Percentiles rank a stretch among this genome's conserved stretches.
phyloP scores from a whole-genome alignment of 2,888 invertebrate genomes.

The Lymantria dispar region DNA sequence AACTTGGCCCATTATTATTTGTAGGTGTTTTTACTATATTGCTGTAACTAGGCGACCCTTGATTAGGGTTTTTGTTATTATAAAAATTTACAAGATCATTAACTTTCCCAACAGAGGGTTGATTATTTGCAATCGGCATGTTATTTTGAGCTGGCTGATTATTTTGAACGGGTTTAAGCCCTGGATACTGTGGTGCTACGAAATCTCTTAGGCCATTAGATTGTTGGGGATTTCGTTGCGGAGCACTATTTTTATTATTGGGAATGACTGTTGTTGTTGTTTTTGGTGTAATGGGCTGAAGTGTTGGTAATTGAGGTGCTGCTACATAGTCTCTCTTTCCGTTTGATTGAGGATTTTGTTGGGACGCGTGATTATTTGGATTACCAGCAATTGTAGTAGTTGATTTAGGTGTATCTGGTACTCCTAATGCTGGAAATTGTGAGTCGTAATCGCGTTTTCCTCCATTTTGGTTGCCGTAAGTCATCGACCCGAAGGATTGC shows the following conservation, averaged over 20 bases:
- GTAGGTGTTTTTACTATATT: constrained; percentile 52
- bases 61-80: constrained; percentile 47
- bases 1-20: constrained; percentile 29
- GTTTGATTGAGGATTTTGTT: constrained; percentile 21
- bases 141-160: constrained; percentile 24
- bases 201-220: constrained; percentile 48
- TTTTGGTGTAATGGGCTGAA: constrained; percentile 12
- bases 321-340: constrained; percentile 59
- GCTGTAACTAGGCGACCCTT: constrained; percentile 65
- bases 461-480: constrained; percentile 14
- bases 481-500: constrained; percentile 19
- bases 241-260: constrained; percentile 4
- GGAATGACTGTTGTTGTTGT: constrained; percentile 1
- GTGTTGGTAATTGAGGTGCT: constrained; percentile 49
- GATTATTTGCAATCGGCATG: constrained; percentile 32
- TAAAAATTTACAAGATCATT: constrained; percentile 69
- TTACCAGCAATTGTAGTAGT: constrained; percentile 8
- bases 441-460: constrained; percentile 31
- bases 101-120: constrained; percentile 52
- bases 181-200: constrained; percentile 44
- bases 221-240: constrained; percentile 14
- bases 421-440: constrained; percentile 30
- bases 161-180: constrained; percentile 26
- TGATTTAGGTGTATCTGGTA: constrained; percentile 22
- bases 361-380: constrained; percentile 11